Evolutionary conservation across 2,888 invertebrate species (phyloP).

Genomic region (Hyalella azteca): DNA sequence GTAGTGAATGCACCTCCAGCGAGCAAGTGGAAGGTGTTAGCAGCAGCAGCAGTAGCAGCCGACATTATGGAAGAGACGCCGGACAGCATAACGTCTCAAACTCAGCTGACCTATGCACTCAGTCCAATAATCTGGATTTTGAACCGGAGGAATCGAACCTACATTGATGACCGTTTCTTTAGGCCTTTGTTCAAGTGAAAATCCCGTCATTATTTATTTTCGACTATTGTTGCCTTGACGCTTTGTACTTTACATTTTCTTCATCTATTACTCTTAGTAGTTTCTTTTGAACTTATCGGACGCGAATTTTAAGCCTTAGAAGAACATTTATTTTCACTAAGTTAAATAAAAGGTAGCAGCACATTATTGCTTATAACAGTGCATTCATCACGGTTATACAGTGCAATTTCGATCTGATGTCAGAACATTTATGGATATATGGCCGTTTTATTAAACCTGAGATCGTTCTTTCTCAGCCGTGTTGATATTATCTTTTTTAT

Average conservation of each 20-base stretch:
- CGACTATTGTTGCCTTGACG: neutral
- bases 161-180: conserved; percentile 16
- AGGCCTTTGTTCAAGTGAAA: neutral
- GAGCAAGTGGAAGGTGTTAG: conserved; percentile 18
- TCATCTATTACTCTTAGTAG: neutral
- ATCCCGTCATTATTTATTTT: conserved; percentile 7
- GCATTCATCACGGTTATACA: too few species aligned
- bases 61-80: neutral
- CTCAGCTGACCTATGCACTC: neutral
- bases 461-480: too few species aligned
- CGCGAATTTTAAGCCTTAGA: too few species aligned
- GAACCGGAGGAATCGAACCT: neutral
- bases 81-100: neutral
- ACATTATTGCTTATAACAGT: too few species aligned
- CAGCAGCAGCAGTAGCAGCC: neutral
- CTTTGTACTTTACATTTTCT: neutral
- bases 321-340: too few species aligned
- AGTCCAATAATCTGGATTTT: neutral
- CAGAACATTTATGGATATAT: too few species aligned
- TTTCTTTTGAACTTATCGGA: neutral
- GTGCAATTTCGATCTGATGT: too few species aligned
- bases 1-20: neutral
- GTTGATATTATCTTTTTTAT: too few species aligned
- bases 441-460: too few species aligned
- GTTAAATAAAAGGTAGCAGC: too few species aligned